Conservation (phyloP, 2,113 vertebrate species). For the Orycteropus afer region DNA sequence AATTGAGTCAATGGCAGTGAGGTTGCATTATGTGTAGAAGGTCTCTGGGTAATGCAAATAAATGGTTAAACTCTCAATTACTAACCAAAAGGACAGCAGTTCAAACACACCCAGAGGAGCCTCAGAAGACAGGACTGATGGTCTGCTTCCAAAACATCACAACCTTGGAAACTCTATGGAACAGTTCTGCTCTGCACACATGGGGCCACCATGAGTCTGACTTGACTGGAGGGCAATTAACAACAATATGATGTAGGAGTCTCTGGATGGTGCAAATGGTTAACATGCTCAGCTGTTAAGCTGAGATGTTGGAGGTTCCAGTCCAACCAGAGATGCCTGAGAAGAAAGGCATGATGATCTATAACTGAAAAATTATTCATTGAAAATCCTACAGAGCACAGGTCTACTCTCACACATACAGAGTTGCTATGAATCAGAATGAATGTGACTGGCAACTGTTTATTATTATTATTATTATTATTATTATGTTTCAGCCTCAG, state of each 20-base stretch:
- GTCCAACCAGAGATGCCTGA: background rate
- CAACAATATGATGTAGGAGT: background rate
- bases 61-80: too few species aligned
- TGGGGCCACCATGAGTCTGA: too few species aligned
- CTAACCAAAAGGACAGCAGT: too few species aligned
- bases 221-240: too few species aligned
- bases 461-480: background rate
- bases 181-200: background rate
- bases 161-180: background rate
- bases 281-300: background rate
- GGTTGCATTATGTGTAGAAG: too few species aligned
- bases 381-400: background rate
- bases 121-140: too few species aligned
- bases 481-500: background rate
- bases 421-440: background rate
- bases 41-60: too few species aligned
- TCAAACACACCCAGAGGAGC: too few species aligned
- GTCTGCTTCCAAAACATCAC: too few species aligned
- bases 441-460: background rate
- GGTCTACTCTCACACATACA: background rate
- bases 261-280: background rate
- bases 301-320: background rate
- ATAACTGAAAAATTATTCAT: background rate
- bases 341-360: too few species aligned
- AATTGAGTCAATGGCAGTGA: too few species aligned